These are phyloP conservation scores for Abrostola tripartita DNA, from an alignment of 2,888 invertebrate genomes.

Conservation along the genomic window DNA sequence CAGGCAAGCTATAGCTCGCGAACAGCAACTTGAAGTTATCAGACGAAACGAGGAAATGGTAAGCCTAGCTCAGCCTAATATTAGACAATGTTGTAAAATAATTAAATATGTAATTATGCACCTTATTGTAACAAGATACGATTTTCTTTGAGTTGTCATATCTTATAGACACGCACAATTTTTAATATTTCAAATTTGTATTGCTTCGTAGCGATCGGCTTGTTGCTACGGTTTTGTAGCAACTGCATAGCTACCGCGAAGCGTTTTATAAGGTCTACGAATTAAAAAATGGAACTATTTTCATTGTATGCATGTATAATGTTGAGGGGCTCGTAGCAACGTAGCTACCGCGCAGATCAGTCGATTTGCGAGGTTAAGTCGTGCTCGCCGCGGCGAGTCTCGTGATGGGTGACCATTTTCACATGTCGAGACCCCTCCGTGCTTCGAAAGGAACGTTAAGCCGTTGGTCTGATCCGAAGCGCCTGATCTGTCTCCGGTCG, in stretches of 20 bases:
- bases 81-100: not conserved
- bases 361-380: too few relatives aligned
- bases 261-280: not conserved
- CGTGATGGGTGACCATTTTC: too few relatives aligned
- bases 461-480: too few relatives aligned
- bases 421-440: too few relatives aligned
- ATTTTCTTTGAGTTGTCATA: too few relatives aligned
- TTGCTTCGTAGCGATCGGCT: not conserved
- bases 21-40: conserved; percentile 94
- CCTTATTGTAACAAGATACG: not conserved
- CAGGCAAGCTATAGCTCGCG: conserved; percentile 94
- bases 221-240: not conserved
- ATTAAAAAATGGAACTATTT: not conserved
- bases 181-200: not conserved
- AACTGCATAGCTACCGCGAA: not conserved
- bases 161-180: too few relatives aligned
- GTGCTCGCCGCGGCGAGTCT: too few relatives aligned
- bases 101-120: not conserved
- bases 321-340: too few relatives aligned
- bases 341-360: too few relatives aligned
- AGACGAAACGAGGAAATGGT: conserved; percentile 88
- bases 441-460: too few relatives aligned
- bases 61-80: conserved; percentile 7
- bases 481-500: too few relatives aligned
- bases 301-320: too few relatives aligned